phyloP scores from a whole-genome alignment of 2,888 invertebrate genomes.

The Diploptera punctata region DNA sequence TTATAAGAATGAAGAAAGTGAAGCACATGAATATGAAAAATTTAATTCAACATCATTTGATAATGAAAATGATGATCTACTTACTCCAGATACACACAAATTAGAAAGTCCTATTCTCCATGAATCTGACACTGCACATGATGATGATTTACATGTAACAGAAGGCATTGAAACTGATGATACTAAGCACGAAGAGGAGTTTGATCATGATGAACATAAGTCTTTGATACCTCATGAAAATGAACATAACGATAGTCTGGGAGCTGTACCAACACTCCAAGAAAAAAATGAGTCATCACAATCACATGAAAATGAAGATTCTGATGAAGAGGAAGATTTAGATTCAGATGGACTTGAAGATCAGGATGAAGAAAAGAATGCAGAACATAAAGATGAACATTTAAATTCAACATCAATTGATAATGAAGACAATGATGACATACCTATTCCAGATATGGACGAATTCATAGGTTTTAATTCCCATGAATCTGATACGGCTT shows the following conservation, averaged over 20 bases:
- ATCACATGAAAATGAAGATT: not conserved
- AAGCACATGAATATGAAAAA: not conserved
- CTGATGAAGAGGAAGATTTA: not conserved
- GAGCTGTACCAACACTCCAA: not conserved
- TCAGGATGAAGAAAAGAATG: not conserved
- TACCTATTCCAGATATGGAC: not conserved
- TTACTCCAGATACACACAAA: not conserved
- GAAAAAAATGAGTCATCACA: not conserved
- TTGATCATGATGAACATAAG: no score
- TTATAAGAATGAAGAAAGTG: not conserved
- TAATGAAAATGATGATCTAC: not conserved
- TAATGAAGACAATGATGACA: not conserved
- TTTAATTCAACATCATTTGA: not conserved
- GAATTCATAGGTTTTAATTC: no score
- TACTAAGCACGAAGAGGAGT: no score
- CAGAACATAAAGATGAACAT: not conserved
- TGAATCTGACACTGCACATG: no score
- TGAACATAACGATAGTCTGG: no score
- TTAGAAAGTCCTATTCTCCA: no score
- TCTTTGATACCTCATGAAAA: no score
- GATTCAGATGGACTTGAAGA: not conserved
- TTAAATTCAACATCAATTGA: not conserved
- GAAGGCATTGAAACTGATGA: no score
- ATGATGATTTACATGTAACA: no score
- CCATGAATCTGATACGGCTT: no score